Percentiles rank a stretch among this genome's conserved stretches.
Evolutionary conservation across 2,797 vertebrate species (phyloP).

Genomic region (Helicolenus hilgendorfi): DNA sequence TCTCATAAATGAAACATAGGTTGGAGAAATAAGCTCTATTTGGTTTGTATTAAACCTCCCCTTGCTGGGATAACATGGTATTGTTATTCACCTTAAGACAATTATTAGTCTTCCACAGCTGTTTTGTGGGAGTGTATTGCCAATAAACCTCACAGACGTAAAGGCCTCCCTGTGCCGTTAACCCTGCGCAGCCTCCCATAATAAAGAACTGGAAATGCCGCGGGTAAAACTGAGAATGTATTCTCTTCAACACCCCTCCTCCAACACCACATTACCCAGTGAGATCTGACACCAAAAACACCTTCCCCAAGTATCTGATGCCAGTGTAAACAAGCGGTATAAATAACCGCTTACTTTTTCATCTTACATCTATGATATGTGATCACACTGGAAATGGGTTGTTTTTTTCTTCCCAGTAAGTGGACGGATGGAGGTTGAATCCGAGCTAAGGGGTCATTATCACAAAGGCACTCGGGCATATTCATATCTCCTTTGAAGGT

Average conservation of each 20-base stretch:
- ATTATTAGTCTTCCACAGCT: slow-evolving; percentile 75
- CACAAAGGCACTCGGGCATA: slow-evolving; percentile 31
- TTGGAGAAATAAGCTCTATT: slow-evolving; percentile 66
- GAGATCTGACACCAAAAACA: slow-evolving; percentile 55
- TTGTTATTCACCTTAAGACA: slow-evolving; percentile 82
- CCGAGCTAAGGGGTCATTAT: slow-evolving; percentile 58
- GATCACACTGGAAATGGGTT: slow-evolving; percentile 40
- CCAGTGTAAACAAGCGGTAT: slow-evolving; percentile 66
- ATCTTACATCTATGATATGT: slow-evolving; percentile 52
- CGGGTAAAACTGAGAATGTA: slow-evolving; percentile 33
- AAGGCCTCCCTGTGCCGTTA: slow-evolving; percentile 59
- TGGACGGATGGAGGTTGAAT: slow-evolving; percentile 52
- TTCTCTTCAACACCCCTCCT: not conserved
- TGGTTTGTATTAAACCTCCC: slow-evolving; percentile 52
- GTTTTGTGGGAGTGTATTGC: slow-evolving; percentile 58
- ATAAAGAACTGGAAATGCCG: slow-evolving; percentile 59
- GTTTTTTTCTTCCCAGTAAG: slow-evolving; percentile 6
- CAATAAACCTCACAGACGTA: slow-evolving; percentile 71
- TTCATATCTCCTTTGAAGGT: slow-evolving; percentile 57
- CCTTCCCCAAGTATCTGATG: slow-evolving; percentile 46
- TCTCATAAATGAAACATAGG: slow-evolving; percentile 81
- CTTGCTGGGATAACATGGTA: slow-evolving; percentile 41
- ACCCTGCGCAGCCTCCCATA: slow-evolving; percentile 58
- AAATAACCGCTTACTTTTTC: slow-evolving; percentile 68
- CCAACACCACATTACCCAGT: slow-evolving; percentile 32